Evolutionary conservation across 2,888 invertebrate species (phyloP).

Genomic region (Slavum lentiscoides): DNA sequence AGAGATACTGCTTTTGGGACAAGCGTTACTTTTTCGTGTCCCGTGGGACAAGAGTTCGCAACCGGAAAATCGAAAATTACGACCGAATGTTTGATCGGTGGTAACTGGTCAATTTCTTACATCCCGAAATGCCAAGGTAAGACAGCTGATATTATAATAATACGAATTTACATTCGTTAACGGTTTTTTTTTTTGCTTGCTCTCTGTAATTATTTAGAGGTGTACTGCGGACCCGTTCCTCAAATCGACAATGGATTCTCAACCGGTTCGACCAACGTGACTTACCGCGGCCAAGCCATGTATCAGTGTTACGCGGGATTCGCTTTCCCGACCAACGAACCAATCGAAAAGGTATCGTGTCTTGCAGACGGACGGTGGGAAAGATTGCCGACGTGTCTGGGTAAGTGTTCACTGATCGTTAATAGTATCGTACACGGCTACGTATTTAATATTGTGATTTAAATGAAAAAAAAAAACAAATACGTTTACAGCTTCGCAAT

Average conservation of each 20-base stretch:
- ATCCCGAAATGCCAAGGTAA: conserved; percentile 90
- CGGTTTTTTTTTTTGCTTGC: neutral
- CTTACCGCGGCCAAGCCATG: conserved; percentile 88
- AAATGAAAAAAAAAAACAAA: too few species aligned
- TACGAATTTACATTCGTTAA: neutral
- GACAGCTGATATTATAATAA: neutral
- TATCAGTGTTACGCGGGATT: conserved; percentile 97
- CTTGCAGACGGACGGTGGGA: conserved; percentile 90
- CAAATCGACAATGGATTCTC: conserved; percentile 98
- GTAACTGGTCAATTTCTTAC: conserved; percentile 89
- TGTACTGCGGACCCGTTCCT: conserved; percentile 95
- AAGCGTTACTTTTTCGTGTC: conserved; percentile 85
- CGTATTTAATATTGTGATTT: conserved; percentile 54
- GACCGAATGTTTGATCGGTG: conserved; percentile 84
- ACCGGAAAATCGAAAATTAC: conserved; percentile 82
- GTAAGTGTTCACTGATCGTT: conserved; percentile 61
- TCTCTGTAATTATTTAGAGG: conserved; percentile 64
- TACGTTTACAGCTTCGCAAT: conserved; percentile 75
- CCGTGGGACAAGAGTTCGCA: conserved; percentile 89
- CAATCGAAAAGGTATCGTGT: conserved; percentile 87
- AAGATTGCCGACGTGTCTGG: conserved; percentile 85
- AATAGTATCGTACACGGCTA: neutral
- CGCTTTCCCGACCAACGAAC: conserved; percentile 84
- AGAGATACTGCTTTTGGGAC: conserved; percentile 92
- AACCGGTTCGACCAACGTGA: conserved; percentile 92